phyloP scores from a whole-genome alignment of 30 jellyfish, hydroid and myxozoan genomes.

The Aurelia aurita region DNA sequence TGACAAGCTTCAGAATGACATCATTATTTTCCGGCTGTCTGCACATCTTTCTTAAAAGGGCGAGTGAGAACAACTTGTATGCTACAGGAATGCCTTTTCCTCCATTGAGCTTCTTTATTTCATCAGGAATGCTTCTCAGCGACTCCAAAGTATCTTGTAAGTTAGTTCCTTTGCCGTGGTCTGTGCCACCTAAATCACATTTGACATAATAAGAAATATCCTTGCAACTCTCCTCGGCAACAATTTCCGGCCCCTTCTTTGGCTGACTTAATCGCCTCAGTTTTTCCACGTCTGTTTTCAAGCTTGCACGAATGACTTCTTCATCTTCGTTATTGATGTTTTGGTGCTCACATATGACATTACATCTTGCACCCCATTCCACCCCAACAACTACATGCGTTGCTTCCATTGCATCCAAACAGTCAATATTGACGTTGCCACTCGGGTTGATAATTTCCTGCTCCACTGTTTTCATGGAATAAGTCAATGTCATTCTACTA shows the following conservation, averaged over 20 bases:
- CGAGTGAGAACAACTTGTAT: slow-evolving; percentile 43
- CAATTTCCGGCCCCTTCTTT: slow-evolving; percentile 33
- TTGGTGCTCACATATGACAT: slow-evolving; percentile 39
- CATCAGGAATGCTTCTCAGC: slow-evolving; percentile 42
- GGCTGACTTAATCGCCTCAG: slow-evolving; percentile 14
- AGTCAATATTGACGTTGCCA: slow-evolving; percentile 21
- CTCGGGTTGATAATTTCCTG: slow-evolving; percentile 52
- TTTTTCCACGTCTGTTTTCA: slow-evolving; percentile 40
- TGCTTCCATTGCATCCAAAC: slow-evolving; percentile 32
- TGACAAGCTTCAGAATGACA: slow-evolving; percentile 16
- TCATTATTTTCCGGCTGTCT: slow-evolving; percentile 1
- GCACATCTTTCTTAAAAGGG: slow-evolving; percentile 46
- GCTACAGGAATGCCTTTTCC: slow-evolving; percentile 69
- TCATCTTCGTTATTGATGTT: slow-evolving; percentile 32
- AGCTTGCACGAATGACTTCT: slow-evolving; percentile 24
- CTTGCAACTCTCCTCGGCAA: slow-evolving; percentile 10
- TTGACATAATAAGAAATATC: slow-evolving; percentile 40
- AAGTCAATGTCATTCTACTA: slow-evolving; percentile 44
- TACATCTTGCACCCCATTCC: slow-evolving; percentile 82
- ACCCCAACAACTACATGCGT: slow-evolving; percentile 75
- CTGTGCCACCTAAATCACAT: slow-evolving; percentile 53
- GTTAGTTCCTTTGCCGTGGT: slow-evolving; percentile 34
- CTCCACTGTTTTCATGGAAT: slow-evolving; percentile 46
- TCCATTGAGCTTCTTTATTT: slow-evolving; percentile 27
- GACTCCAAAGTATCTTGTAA: slow-evolving; percentile 41